Percentiles rank a stretch among this genome's conserved stretches.
Evolutionary conservation across 2,797 vertebrate species (phyloP).

Genomic region (Megaceryle alcyon): DNA sequence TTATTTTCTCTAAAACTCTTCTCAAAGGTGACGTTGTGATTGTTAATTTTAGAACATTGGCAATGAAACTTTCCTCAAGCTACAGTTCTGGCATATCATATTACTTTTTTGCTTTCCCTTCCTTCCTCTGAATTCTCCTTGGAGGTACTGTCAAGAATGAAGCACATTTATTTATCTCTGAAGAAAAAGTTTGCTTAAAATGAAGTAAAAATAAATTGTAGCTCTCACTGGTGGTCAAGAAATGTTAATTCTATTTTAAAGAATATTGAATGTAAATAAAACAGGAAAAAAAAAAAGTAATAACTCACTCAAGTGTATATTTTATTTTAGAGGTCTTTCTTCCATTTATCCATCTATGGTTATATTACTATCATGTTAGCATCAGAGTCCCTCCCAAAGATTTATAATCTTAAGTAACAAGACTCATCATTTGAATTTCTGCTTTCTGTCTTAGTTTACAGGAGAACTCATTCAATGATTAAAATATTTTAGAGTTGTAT

Average conservation of each 20-base stretch:
- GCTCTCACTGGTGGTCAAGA: neutral
- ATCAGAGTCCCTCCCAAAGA: neutral
- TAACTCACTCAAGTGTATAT: neutral
- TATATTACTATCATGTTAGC: neutral
- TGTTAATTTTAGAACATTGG: neutral
- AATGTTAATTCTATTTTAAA: neutral
- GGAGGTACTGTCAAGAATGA: neutral
- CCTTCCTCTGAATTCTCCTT: neutral
- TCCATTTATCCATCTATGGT: neutral
- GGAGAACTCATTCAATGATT: neutral
- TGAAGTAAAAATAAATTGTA: neutral
- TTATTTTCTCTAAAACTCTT: conserved; percentile 9
- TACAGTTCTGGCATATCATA: neutral
- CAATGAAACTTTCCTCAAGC: neutral
- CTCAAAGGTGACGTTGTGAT: neutral
- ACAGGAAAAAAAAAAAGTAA: neutral
- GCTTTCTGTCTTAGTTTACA: neutral
- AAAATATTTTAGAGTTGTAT: neutral
- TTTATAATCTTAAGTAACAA: neutral
- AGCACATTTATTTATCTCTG: neutral
- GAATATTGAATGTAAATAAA: neutral
- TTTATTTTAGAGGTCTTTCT: neutral
- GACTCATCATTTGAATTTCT: neutral
- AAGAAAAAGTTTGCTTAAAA: neutral
- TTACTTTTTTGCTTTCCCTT: neutral